These are phyloP conservation scores for Meriones unguiculatus DNA, from an alignment of 2,113 vertebrate species.

Conservation along the genomic window DNA sequence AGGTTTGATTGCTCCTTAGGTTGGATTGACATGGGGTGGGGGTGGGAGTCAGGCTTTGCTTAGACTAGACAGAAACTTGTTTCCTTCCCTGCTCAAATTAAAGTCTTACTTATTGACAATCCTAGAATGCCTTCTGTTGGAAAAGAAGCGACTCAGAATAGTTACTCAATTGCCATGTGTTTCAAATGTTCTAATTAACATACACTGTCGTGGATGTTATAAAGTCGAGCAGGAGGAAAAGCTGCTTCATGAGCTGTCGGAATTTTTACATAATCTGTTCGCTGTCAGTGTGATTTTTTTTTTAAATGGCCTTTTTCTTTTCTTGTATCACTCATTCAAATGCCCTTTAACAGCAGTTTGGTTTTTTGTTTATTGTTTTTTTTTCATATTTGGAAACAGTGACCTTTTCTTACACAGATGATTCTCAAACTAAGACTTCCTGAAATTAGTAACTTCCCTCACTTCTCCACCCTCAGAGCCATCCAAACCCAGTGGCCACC, in stretches of 20 bases:
- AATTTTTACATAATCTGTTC: background rate
- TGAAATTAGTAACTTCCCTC: background rate
- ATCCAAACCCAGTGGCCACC: background rate
- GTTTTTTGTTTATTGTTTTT: background rate
- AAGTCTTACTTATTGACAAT: background rate
- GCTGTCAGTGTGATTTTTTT: background rate
- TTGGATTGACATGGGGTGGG: background rate
- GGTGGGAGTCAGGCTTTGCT: background rate
- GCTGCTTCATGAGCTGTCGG: background rate
- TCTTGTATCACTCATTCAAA: background rate
- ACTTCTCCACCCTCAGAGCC: background rate
- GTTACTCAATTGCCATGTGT: background rate
- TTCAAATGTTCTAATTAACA: constrained; percentile 28
- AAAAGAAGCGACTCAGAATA: constrained; percentile 47
- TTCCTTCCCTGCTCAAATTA: constrained; percentile 18
- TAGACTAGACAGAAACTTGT: background rate
- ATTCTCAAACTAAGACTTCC: constrained; percentile 26
- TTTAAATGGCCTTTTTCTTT: background rate
- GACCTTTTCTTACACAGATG: background rate
- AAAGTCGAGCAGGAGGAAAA: constrained; percentile 12
- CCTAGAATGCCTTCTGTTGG: background rate
- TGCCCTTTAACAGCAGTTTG: background rate
- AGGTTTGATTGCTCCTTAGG: background rate
- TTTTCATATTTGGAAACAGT: background rate
- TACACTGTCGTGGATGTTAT: background rate